Base-by-base conservation (phyloP, 2,888 invertebrate species). In the Drosophila sordidapex region DNA sequence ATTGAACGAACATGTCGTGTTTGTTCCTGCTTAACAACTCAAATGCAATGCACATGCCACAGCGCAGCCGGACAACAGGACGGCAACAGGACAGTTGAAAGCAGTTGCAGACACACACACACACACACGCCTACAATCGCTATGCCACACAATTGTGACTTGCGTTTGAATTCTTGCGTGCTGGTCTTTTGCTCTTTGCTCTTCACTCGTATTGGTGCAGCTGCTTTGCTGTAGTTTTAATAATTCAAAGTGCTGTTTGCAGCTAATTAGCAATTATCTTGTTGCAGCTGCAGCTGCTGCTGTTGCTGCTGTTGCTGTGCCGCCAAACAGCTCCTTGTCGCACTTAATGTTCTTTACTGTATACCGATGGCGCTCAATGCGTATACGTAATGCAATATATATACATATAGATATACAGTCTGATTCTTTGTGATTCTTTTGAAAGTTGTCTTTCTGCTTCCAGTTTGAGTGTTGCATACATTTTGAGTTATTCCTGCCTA, bases 211-310 rank as follows among this genome's bases (percentile, higher is more conserved):
- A 25, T 13, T 13, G 13, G 29, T 56, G 38, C 54, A 74, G 62
- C 43, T 63, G 46, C 48, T 64, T 69, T 57, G 74, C 53, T 82
- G 83, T 76, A 70, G 71, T 86, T 83, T 84, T 88, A 84, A 84
- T 84, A 84, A 88, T 88, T 88, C 74, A 84, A 86, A 86, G 84
- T 83, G 40, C 48, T 38, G 51, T 25, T 36, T 27, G 36, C 38
- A 31, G 38, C 35, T 11, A 54, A 18, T 36, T 54, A n/a, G 25
- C 21, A 33, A 33, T 33, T 33, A 33, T 10, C 10, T 33, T 29
- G 27, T 13, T 33, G 52, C 31, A 29, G 51, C 31, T 31, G 31
- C 11, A 4, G 25, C 15, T 13, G 29, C 1, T 27, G 27, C 27
- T 27, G 27, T 27, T 11, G 6, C 2, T 40, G 8, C 35, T 66